Conservation (phyloP, 2,797 vertebrate species). For the Lepus townsendii region DNA sequence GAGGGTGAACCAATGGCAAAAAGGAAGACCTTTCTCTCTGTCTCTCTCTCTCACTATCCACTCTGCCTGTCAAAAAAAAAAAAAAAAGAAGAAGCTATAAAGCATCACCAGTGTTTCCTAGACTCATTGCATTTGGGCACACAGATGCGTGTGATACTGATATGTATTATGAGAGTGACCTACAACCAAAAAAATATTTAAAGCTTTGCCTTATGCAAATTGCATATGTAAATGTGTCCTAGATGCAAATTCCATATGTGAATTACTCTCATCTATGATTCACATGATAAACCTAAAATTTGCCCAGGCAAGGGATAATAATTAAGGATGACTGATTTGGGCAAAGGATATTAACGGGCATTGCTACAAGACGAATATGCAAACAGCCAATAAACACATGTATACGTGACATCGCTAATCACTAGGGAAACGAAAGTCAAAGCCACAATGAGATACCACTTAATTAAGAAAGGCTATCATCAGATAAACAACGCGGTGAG, state of each 20-base stretch:
- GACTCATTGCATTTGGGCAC: background rate
- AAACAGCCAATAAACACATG: background rate
- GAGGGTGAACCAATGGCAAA: too few relatives aligned
- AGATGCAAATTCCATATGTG: background rate
- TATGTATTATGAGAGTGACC: background rate
- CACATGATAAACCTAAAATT: background rate
- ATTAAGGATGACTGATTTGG: background rate
- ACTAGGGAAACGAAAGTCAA: background rate
- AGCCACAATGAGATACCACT: background rate
- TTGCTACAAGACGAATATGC: background rate
- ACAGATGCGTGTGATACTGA: too few relatives aligned
- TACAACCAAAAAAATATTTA: background rate
- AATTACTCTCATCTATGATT: background rate
- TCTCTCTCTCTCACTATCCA: too few relatives aligned
- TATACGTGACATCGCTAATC: background rate
- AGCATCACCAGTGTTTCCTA: background rate
- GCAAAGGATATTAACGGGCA: background rate
- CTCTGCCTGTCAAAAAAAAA: too few relatives aligned
- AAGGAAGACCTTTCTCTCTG: too few relatives aligned
- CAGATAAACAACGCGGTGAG: background rate
- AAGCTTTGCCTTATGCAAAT: background rate
- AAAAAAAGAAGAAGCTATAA: background rate
- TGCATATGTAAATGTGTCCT: background rate
- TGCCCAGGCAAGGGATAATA: background rate
- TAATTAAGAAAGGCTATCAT: background rate